Percentiles rank a stretch among this genome's conserved stretches.
Evolutionary conservation across 2,888 invertebrate genomes (phyloP).

Genomic region (Drosophila buzzatii): DNA sequence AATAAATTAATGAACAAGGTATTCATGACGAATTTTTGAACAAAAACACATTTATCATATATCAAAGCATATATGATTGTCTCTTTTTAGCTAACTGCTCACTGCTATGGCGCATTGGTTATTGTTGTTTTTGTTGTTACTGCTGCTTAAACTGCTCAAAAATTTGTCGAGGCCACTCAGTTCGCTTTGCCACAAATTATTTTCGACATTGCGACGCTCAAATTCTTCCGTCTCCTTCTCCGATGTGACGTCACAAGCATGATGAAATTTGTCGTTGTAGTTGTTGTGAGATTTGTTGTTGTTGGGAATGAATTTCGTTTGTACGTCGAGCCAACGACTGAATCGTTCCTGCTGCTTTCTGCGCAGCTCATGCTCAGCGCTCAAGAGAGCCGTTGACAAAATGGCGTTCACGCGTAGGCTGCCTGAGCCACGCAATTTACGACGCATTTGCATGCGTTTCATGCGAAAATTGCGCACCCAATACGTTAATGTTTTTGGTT

Average conservation of each 20-base stretch:
- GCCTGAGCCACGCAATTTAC: conserved; percentile 85
- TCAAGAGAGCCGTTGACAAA: conserved; percentile 86
- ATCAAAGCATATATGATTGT: conserved; percentile 47
- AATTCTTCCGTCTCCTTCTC: conserved; percentile 63
- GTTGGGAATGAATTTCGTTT: conserved; percentile 82
- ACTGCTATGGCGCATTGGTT: conserved; percentile 60
- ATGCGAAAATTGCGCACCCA: conserved; percentile 87
- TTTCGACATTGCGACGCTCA: conserved; percentile 73
- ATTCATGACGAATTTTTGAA: conserved; percentile 26
- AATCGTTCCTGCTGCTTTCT: conserved; percentile 87
- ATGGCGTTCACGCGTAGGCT: conserved; percentile 87
- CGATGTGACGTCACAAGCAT: conserved; percentile 29
- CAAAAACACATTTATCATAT: conserved; percentile 36
- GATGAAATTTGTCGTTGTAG: conserved; percentile 40
- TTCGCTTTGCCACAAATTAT: conserved; percentile 86
- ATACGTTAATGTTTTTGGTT: conserved; percentile 82
- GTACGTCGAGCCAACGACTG: conserved; percentile 86
- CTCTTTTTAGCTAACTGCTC: conserved; percentile 62
- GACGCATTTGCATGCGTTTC: conserved; percentile 86
- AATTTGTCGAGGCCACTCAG: conserved; percentile 87
- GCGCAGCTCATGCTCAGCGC: conserved; percentile 87
- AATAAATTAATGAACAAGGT: conserved; percentile 44
- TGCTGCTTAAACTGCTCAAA: conserved; percentile 86
- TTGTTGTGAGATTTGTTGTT: conserved; percentile 63
- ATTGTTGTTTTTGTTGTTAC: conserved; percentile 47